These are phyloP conservation scores for Saturnia pavonia DNA, from an alignment of 2,888 invertebrate genomes.

Conservation along the genomic window DNA sequence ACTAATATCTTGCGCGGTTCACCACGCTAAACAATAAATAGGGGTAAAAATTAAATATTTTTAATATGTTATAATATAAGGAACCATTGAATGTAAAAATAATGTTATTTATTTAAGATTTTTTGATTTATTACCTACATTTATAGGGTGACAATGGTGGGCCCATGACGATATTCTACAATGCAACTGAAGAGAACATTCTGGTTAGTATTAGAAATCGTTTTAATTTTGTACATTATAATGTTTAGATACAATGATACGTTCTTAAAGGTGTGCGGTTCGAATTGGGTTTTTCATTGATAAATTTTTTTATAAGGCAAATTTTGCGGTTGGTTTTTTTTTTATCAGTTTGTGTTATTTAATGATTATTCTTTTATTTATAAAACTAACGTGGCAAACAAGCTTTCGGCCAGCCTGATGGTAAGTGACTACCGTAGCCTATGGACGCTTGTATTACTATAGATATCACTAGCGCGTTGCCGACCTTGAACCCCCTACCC, in stretches of 20 bases:
- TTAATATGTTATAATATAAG: background rate
- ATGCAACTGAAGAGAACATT: conserved; percentile 58
- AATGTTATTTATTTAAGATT: too few relatives aligned
- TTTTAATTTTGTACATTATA: background rate
- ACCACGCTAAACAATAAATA: background rate
- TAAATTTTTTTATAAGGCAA: background rate
- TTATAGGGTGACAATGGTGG: conserved; percentile 76
- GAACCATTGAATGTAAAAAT: too few relatives aligned
- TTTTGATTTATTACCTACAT: conserved; percentile 20
- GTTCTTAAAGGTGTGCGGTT: background rate
- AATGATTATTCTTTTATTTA: too few relatives aligned
- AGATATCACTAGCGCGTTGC: too few relatives aligned
- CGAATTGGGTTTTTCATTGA: background rate
- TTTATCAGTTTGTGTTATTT: background rate
- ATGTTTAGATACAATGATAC: background rate
- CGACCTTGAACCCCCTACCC: too few relatives aligned
- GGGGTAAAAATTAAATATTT: background rate
- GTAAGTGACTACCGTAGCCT: too few relatives aligned
- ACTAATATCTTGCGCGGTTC: background rate
- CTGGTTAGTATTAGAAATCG: conserved; percentile 49
- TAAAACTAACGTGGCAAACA: too few relatives aligned
- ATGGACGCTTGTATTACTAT: too few relatives aligned
- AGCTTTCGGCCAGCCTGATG: too few relatives aligned
- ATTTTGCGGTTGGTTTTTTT: too few relatives aligned
- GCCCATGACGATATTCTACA: conserved; percentile 64